Conservation (phyloP, 2,888 invertebrate species). For the Notodonta dromedarius region DNA sequence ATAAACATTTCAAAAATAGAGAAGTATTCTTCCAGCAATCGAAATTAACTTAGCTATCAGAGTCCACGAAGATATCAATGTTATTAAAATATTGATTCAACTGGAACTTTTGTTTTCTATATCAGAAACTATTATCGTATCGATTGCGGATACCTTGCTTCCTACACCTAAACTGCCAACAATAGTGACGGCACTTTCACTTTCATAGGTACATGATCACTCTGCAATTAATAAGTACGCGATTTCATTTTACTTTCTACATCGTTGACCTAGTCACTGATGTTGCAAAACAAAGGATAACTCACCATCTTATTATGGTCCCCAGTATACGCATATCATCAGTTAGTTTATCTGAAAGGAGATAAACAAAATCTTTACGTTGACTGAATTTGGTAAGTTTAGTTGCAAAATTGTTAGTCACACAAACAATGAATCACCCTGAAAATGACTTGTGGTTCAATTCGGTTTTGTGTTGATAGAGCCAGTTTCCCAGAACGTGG, state of each 20-base stretch:
- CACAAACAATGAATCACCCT: slow-evolving; percentile 55
- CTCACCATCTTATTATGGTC: slow-evolving; percentile 52
- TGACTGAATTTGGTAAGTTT: slow-evolving; percentile 16
- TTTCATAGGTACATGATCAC: slow-evolving; percentile 27
- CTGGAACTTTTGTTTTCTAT: slow-evolving; percentile 13
- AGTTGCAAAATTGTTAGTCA: slow-evolving; percentile 44
- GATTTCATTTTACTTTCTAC: slow-evolving; percentile 45
- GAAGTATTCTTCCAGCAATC: no score
- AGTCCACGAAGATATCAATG: slow-evolving; percentile 12
- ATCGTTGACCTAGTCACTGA: not conserved
- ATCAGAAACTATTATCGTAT: not conserved
- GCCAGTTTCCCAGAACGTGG: slow-evolving; percentile 59
- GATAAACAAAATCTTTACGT: slow-evolving; percentile 15
- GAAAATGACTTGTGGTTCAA: slow-evolving; percentile 39
- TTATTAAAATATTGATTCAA: slow-evolving; percentile 18
- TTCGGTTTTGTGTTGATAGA: slow-evolving; percentile 37
- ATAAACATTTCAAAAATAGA: no score
- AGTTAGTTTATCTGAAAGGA: slow-evolving; percentile 40
- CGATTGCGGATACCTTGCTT: not conserved
- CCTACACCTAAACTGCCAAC: slow-evolving; percentile 18
- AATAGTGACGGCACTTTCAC: slow-evolving; percentile 43
- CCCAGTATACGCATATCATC: slow-evolving; percentile 48
- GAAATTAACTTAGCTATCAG: slow-evolving; percentile 1
- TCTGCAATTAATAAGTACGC: slow-evolving; percentile 32
- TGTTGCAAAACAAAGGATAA: slow-evolving; percentile 21